Percentiles rank a stretch among this genome's conserved stretches.
Conservation (phyloP, 23 tunicate genomes). For the Styela plicata region DNA sequence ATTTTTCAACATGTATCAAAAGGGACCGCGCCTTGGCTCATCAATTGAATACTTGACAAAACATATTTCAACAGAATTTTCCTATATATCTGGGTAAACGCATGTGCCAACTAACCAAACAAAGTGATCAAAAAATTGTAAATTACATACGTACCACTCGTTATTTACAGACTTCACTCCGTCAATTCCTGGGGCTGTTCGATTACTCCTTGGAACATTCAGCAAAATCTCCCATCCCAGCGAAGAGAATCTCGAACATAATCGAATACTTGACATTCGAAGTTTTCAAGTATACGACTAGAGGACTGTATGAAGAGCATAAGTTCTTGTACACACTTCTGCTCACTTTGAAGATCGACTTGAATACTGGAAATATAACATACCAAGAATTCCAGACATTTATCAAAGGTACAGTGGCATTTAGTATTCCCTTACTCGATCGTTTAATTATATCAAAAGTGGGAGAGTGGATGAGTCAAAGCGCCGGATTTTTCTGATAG, state of each 20-base stretch:
- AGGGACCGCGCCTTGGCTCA: too few species aligned
- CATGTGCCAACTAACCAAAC: too few species aligned
- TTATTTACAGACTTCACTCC: conserved; percentile 86
- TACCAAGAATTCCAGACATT: conserved; percentile 95
- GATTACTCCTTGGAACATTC: conserved; percentile 81
- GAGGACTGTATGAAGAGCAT: conserved; percentile 97
- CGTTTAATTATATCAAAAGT: too few species aligned
- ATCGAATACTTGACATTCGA: conserved; percentile 93
- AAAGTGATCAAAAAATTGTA: too few species aligned
- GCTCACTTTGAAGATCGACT: conserved; percentile 95
- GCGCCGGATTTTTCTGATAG: too few species aligned
- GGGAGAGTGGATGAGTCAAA: too few species aligned
- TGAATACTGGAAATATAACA: conserved; percentile 72
- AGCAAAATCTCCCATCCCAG: conserved; percentile 90
- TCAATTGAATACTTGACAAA: too few species aligned
- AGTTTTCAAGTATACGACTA: conserved; percentile 94
- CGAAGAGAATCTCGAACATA: conserved; percentile 84
- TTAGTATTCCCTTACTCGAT: too few species aligned
- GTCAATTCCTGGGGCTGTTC: conserved; percentile 89
- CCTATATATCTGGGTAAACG: too few species aligned
- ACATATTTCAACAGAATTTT: too few species aligned
- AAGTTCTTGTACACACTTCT: conserved; percentile 98
- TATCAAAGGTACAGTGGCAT: conserved; percentile 64
- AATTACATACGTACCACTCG: too few species aligned
- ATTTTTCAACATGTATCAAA: too few species aligned